Percentiles rank a stretch among this genome's conserved stretches.
Conservation (phyloP, 2,113 vertebrate genomes). For the Typhlomys cinereus region DNA sequence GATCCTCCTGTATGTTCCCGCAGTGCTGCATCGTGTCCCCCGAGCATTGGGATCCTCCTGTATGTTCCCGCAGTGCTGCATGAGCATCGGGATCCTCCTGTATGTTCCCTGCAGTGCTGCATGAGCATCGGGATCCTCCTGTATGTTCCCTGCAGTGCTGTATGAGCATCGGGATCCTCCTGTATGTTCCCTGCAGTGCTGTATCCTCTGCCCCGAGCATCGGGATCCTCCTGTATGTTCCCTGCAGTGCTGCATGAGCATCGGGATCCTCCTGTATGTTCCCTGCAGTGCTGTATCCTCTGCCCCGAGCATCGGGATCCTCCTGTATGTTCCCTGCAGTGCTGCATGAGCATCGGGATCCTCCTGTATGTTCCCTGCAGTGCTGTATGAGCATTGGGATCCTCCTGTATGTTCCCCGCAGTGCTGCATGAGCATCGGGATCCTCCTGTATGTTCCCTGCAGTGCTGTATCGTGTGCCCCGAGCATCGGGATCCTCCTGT, state of each 20-base stretch:
- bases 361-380: accelerated
- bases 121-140: accelerated
- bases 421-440: accelerated
- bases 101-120: accelerated
- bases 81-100: accelerated
- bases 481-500: accelerated
- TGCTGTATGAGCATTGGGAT: accelerated
- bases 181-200: accelerated
- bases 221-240: accelerated
- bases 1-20: no score
- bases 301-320: accelerated
- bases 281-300: accelerated
- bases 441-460: accelerated
- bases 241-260: accelerated
- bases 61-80: accelerated
- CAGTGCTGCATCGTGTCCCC: accelerated
- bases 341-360: accelerated
- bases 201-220: neutral
- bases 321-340: accelerated
- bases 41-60: accelerated
- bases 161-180: accelerated
- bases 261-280: accelerated
- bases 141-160: accelerated
- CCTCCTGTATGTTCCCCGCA: accelerated
- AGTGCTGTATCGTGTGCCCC: accelerated